Evolutionary conservation across 2,113 vertebrate species (phyloP), one percentile per base, ranked within the genome.

Genomic region (Petrocephalus zakoni): DNA sequence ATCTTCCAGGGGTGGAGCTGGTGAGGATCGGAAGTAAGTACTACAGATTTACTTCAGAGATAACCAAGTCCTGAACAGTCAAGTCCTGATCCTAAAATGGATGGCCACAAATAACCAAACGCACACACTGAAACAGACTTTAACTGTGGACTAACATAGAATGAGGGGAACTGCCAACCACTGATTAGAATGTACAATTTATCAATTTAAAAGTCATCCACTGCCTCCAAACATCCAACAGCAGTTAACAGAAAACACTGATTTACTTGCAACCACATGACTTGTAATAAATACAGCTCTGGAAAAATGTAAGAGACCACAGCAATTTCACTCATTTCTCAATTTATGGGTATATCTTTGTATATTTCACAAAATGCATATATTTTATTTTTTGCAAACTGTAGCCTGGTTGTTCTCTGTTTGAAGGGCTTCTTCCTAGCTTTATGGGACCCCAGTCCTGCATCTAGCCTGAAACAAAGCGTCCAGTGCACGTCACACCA

Each of bases 241-340:
- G 34, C 78, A 88, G 49, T n/a, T 29, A 51, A 17, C 13, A 47
- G 42, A 7, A 87, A 83, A 25, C 61, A 64, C 2, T 68, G 21
- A 64, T 64, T 37, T 89, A 88, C 89, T 64, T 90, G 72, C 92
- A 92, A 91, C 90, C 89, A 89, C 86, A 90, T 78, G 49, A n/a
- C 22, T 84, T 34, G 29, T 78, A 78, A 78, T 19, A 55, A 3
- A 55, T 19, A 13, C 2, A 55, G 8, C 52, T 53, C 7, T 53
- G 52, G 42, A 42, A 42, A 42, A 42, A 42, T 42, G 42, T 42
- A 42, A 42, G 42, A 1, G 42, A 42, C 42, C 42, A 42, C 42
- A 42, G 42, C 42, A 42, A 42, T 42, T 42, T 42, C 42, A 42
- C 42, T 42, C 42, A 42, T 42, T 42, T 42, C 42, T 42, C 42